Percentiles rank a stretch among this genome's conserved stretches.
phyloP scores from a whole-genome alignment of 2,888 invertebrate genomes.

The Amphimallon solstitiale region DNA sequence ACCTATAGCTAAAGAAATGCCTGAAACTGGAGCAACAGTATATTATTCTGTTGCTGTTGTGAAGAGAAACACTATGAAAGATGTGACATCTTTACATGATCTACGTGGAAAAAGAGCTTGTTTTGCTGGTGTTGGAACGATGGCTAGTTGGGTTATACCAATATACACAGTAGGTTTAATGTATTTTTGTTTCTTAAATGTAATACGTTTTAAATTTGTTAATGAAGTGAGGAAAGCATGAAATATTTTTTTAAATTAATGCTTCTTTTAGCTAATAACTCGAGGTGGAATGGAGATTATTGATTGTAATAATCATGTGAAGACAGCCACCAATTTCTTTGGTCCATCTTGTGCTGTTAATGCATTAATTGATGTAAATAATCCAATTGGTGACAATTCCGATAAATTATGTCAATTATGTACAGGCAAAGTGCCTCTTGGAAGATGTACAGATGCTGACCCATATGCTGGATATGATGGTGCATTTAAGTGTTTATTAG shows the following conservation, averaged over 20 bases:
- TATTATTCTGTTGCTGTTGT: constrained; percentile 91
- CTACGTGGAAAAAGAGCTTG: constrained; percentile 84
- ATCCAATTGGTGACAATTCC: constrained; percentile 87
- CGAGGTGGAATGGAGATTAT: constrained; percentile 83
- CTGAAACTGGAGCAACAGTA: constrained; percentile 72
- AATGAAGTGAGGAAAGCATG: no score
- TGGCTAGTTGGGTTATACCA: constrained; percentile 95
- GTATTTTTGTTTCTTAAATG: no score
- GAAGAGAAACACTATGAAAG: constrained; percentile 72
- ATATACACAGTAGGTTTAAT: constrained; percentile 74
- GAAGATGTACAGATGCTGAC: constrained; percentile 84
- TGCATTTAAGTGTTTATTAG: constrained; percentile 86
- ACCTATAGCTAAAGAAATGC: constrained; percentile 85
- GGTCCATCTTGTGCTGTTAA: constrained; percentile 94
- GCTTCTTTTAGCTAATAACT: constrained; percentile 79
- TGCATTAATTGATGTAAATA: constrained; percentile 89
- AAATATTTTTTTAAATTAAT: no score
- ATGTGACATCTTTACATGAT: constrained; percentile 72
- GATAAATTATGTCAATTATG: constrained; percentile 87
- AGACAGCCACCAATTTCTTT: constrained; percentile 90
- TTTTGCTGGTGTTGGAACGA: constrained; percentile 90
- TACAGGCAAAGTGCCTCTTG: constrained; percentile 80
- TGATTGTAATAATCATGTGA: constrained; percentile 97
- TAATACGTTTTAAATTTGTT: no score
- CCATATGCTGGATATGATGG: constrained; percentile 93